Percentiles rank a stretch among this genome's conserved stretches.
Conservation (phyloP, 1,140 invertebrate genomes). For the Tetranychus urticae region DNA sequence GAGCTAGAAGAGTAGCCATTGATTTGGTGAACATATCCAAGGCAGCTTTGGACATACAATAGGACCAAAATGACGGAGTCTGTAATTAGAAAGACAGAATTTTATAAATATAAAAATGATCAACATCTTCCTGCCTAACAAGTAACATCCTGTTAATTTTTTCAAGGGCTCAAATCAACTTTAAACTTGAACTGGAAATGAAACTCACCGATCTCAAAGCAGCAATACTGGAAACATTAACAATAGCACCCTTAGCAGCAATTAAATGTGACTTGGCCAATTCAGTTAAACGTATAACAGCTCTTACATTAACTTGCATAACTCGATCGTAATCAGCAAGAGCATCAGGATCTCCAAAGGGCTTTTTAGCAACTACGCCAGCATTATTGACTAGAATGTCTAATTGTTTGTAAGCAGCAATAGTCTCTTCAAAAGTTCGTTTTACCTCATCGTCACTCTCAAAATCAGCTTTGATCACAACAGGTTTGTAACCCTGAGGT, state of each 20-base stretch:
- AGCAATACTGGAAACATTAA: neutral
- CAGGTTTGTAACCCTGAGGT: neutral
- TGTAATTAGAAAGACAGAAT: neutral
- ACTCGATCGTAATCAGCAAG: neutral
- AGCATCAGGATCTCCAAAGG: neutral
- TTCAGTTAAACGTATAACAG: neutral
- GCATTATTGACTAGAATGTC: neutral
- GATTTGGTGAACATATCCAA: too few species aligned
- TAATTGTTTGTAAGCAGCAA: neutral
- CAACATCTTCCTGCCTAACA: too few species aligned
- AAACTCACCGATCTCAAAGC: neutral
- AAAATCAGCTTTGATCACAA: neutral
- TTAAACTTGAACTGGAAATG: neutral
- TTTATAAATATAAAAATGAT: neutral
- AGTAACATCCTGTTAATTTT: neutral
- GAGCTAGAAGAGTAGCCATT: too few species aligned
- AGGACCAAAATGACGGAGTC: constrained; percentile 18
- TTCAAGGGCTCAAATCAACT: neutral
- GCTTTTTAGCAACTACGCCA: too few species aligned
- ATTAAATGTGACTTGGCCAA: neutral
- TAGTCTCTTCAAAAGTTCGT: neutral
- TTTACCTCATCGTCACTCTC: neutral
- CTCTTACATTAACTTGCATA: neutral
- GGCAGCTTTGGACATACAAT: constrained; percentile 22
- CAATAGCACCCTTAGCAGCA: neutral